A percentile compares a stretch with the other conserved stretches of the same genome.
These are phyloP conservation scores for Astreopora myriophthalma DNA, from an alignment of 64 coral and sea anemone genomes.

Conservation along the genomic window DNA sequence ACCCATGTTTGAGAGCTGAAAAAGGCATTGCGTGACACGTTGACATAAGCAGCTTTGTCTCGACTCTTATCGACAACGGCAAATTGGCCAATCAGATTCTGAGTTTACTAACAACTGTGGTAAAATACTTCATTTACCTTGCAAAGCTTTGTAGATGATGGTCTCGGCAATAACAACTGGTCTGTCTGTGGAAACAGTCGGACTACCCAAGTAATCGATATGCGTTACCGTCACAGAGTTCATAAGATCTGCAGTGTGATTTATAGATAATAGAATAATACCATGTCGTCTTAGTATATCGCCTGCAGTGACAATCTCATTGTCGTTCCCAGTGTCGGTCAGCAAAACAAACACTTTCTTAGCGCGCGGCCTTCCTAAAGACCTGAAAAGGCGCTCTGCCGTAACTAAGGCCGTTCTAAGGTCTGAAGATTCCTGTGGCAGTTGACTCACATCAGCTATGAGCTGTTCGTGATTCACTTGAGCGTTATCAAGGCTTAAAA, in stretches of 20 bases:
- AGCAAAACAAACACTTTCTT: conserved; percentile 63
- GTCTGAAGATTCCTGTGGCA: not conserved
- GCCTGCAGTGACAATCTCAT: not conserved
- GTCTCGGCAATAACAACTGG: conserved; percentile 7
- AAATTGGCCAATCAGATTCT: no score
- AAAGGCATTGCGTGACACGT: no score
- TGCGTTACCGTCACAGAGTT: not conserved
- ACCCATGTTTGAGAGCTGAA: no score
- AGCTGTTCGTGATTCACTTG: not conserved
- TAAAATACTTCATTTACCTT: not conserved
- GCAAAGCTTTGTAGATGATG: conserved; percentile 1
- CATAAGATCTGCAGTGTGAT: not conserved
- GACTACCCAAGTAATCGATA: not conserved
- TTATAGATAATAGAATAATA: not conserved
- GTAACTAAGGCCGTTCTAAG: not conserved
- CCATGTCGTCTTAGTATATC: not conserved
- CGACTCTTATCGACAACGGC: no score
- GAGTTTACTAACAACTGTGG: no score
- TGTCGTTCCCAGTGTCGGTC: conserved; percentile 44
- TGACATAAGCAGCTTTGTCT: no score
- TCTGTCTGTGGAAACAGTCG: not conserved
- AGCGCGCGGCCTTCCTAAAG: not conserved
- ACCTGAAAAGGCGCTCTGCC: conserved; percentile 64
- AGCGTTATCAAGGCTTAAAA: not conserved
- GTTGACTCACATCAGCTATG: not conserved